phyloP scores from a whole-genome alignment of 2,888 invertebrate genomes.

The Teleiodes luculella region DNA sequence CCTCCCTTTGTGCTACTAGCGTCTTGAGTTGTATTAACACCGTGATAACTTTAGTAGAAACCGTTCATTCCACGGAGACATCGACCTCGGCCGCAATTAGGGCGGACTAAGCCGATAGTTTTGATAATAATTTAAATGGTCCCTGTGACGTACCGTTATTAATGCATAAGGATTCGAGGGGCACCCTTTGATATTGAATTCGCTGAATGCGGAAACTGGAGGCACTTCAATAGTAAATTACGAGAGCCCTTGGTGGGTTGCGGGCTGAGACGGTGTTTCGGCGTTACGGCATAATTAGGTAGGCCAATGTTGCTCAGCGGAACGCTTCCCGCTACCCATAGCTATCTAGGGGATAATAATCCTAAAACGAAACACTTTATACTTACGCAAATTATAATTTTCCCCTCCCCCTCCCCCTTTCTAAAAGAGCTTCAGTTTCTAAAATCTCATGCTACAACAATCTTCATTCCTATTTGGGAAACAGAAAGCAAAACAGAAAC shows the following conservation, averaged over 20 bases:
- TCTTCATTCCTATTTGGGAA: too few species aligned
- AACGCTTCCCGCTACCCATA: slow-evolving; percentile 21
- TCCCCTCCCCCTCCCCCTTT: not conserved
- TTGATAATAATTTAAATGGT: slow-evolving; percentile 67
- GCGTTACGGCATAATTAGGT: slow-evolving; percentile 54
- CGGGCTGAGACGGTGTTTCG: slow-evolving; percentile 51
- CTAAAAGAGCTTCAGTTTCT: slow-evolving; percentile 44
- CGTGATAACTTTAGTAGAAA: slow-evolving; percentile 62
- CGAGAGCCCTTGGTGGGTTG: slow-evolving; percentile 41
- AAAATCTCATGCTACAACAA: slow-evolving; percentile 52
- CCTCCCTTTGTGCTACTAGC: slow-evolving; percentile 65
- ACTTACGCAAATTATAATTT: slow-evolving; percentile 7
- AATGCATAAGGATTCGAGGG: slow-evolving; percentile 49
- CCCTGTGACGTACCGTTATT: slow-evolving; percentile 54
- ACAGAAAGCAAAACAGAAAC: slow-evolving; percentile 55
- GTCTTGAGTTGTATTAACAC: slow-evolving; percentile 69
- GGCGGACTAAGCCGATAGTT: slow-evolving; percentile 56
- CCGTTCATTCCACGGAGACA: slow-evolving; percentile 36
- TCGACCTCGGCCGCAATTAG: slow-evolving; percentile 57
- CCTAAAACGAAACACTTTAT: slow-evolving; percentile 28
- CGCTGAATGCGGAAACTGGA: slow-evolving; percentile 50
- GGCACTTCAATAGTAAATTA: slow-evolving; percentile 52
- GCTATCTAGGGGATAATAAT: slow-evolving; percentile 30
- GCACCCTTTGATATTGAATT: slow-evolving; percentile 66
- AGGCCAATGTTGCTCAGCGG: slow-evolving; percentile 38